phyloP scores from a whole-genome alignment of 2,113 vertebrate genomes.

The Engystomops pustulosus region DNA sequence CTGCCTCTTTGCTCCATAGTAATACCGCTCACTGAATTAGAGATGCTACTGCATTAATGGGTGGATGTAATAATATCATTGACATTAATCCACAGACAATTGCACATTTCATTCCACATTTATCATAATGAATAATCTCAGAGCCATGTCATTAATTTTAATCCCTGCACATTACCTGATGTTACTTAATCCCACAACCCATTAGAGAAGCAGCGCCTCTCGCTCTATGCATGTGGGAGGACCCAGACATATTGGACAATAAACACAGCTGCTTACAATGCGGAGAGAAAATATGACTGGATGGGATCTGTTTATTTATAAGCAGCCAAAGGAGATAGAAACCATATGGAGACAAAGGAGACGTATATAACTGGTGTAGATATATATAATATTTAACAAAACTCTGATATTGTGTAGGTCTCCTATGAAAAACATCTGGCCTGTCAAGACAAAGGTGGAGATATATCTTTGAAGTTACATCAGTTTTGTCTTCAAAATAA shows the following conservation, averaged over 20 bases:
- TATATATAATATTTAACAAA: no score
- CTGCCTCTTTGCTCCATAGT: not conserved
- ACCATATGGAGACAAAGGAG: not conserved
- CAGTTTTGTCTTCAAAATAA: no score
- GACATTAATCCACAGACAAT: not conserved
- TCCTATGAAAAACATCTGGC: no score
- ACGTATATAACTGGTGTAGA: no score
- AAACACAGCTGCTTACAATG: constrained; percentile 12
- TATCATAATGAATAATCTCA: not conserved
- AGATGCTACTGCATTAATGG: not conserved
- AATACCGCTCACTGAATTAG: not conserved
- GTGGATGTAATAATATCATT: constrained; percentile 6
- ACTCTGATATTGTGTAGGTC: no score
- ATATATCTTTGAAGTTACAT: no score
- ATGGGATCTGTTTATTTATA: not conserved
- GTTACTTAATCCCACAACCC: not conserved
- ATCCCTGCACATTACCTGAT: not conserved
- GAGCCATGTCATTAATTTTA: not conserved
- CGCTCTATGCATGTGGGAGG: not conserved
- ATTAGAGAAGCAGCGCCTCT: not conserved
- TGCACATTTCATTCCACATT: not conserved
- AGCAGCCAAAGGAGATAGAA: not conserved
- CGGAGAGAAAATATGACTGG: not conserved
- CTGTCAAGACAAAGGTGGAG: no score
- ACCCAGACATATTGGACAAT: not conserved